Conservation (phyloP, 2,113 vertebrate species). For the Halichoerus grypus region DNA sequence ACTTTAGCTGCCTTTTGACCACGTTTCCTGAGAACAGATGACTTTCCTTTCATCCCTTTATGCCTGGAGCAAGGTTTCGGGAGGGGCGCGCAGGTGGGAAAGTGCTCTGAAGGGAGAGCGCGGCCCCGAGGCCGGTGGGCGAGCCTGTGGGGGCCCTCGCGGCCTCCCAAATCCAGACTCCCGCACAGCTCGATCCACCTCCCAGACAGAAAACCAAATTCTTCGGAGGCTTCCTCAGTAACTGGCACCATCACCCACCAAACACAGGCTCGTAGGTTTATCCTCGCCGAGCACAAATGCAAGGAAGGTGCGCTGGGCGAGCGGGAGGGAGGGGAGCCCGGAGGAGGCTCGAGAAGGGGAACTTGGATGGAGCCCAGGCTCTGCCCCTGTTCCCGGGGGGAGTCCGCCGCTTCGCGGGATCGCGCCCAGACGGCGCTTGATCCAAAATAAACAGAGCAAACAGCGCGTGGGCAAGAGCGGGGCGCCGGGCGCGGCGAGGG, state of each 20-base stretch:
- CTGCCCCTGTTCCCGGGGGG: rapidly evolving
- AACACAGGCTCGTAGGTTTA: not conserved
- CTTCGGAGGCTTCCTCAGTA: not conserved
- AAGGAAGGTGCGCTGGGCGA: not conserved
- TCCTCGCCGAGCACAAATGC: not conserved
- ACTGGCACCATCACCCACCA: not conserved
- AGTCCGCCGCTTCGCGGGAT: rapidly evolving
- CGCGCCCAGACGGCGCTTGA: rapidly evolving
- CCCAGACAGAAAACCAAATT: not conserved
- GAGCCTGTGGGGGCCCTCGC: not conserved
- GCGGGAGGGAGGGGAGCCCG: not conserved
- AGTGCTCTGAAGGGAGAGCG: not conserved
- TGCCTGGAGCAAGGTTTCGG: not conserved
- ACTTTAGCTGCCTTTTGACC: not conserved
- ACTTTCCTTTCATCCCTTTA: not conserved
- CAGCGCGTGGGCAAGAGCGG: not conserved
- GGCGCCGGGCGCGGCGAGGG: not conserved
- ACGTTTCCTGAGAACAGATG: not conserved
- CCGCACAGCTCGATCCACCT: not conserved
- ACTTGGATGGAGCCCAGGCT: rapidly evolving
- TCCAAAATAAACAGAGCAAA: not conserved
- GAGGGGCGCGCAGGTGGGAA: not conserved
- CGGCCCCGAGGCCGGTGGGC: rapidly evolving
- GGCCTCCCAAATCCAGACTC: not conserved
- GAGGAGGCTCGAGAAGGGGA: not conserved